A percentile compares a stretch with the other conserved stretches of the same genome.
Evolutionary conservation across 92 coral and sea anemone species (phyloP).

Genomic region (Parazoanthus swiftii): DNA sequence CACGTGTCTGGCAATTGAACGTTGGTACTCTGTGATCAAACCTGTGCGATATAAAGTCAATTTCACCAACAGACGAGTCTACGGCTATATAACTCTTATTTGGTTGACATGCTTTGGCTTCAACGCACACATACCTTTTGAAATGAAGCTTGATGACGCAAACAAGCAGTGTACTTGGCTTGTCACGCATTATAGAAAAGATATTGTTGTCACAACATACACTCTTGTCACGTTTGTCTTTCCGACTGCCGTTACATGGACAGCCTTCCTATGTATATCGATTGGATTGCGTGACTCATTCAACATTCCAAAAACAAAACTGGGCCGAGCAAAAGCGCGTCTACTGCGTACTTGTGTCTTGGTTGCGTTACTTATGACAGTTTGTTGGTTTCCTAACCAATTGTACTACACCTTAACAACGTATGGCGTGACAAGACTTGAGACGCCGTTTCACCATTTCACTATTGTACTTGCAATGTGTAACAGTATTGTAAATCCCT

Average conservation of each 20-base stretch:
- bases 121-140: constrained; percentile 51
- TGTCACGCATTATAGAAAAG: constrained; percentile 3
- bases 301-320: constrained; percentile 38
- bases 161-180: constrained; percentile 53
- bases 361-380: constrained; percentile 63
- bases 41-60: constrained; percentile 57
- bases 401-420: constrained; percentile 61
- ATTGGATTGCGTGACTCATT: constrained; percentile 54
- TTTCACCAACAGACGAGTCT: constrained; percentile 49
- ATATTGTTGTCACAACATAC: constrained; percentile 23
- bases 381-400: constrained; percentile 91
- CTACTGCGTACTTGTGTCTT: constrained; percentile 68
- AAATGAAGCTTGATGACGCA: constrained; percentile 52
- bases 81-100: constrained; percentile 41
- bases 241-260: constrained; percentile 69
- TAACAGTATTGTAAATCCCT: constrained; percentile 74
- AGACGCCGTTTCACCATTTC: constrained; percentile 65
- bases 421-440: constrained; percentile 49
- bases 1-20: constrained; percentile 75
- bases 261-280: constrained; percentile 59
- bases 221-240: constrained; percentile 65
- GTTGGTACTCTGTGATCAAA: constrained; percentile 77
- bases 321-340: constrained; percentile 36
- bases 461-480: constrained; percentile 72
- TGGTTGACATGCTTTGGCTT: constrained; percentile 57